A percentile compares a stretch with the other conserved stretches of the same genome.
Conservation (phyloP, 92 coral and sea anemone species). For the Epizoanthus ramosus region DNA sequence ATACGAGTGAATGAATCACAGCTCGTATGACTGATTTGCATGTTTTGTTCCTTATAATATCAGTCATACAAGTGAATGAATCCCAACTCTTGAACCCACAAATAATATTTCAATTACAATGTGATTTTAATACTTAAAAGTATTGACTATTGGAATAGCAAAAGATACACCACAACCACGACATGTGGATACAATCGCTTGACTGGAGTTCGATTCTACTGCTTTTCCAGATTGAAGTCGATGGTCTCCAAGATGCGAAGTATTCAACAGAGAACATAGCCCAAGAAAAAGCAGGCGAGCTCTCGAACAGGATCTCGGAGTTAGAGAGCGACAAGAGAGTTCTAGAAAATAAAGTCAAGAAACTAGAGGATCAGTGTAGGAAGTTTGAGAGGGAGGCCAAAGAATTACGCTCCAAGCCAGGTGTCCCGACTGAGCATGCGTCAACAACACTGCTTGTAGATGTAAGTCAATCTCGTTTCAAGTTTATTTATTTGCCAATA, state of each 20-base stretch:
- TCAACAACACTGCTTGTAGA: constrained; percentile 82
- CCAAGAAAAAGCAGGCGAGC: constrained; percentile 29
- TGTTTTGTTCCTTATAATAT: too few species aligned
- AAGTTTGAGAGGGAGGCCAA: constrained; percentile 69
- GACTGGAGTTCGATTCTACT: background rate
- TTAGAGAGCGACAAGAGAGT: constrained; percentile 72
- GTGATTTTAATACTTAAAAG: too few species aligned
- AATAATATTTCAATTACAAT: too few species aligned
- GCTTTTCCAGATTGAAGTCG: constrained; percentile 22
- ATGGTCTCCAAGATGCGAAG: constrained; percentile 32
- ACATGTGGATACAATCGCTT: too few species aligned
- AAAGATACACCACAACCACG: too few species aligned
- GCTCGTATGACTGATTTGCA: too few species aligned
- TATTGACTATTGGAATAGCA: too few species aligned
- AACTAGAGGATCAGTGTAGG: constrained; percentile 63
- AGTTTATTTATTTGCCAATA: too few species aligned
- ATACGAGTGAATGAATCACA: too few species aligned
- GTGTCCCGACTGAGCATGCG: constrained; percentile 72
- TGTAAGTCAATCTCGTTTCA: constrained; percentile 32
- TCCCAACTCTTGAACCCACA: too few species aligned
- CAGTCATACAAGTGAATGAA: too few species aligned
- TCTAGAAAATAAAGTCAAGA: constrained; percentile 57
- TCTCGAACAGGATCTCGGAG: constrained; percentile 57
- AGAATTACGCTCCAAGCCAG: constrained; percentile 64
- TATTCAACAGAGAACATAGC: constrained; percentile 31